phyloP scores from a whole-genome alignment of 2,113 vertebrate species.

The Polyodon spathula region DNA sequence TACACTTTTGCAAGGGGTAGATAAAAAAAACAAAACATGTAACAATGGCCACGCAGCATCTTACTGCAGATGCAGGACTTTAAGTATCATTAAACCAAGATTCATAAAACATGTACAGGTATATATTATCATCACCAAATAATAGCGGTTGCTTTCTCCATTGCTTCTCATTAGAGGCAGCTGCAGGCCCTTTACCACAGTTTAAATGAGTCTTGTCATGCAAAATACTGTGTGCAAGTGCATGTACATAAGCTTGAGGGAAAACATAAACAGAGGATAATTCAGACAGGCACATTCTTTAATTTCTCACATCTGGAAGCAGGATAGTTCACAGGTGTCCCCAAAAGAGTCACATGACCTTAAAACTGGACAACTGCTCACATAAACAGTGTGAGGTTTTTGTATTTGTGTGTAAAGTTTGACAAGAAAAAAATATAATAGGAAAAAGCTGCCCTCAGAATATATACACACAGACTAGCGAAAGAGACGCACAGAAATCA shows the following conservation, averaged over 20 bases:
- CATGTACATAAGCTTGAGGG: constrained; percentile 1
- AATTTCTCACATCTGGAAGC: not conserved
- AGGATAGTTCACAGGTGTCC: not conserved
- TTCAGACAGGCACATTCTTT: not conserved
- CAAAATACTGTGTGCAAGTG: constrained; percentile 9
- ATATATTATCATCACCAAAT: constrained; percentile 46
- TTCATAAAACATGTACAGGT: constrained; percentile 48
- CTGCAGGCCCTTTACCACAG: not conserved
- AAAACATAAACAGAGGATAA: constrained; percentile 2
- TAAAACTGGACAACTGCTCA: not conserved
- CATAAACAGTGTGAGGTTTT: too few species aligned
- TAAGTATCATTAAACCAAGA: constrained; percentile 33
- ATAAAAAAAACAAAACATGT: not conserved
- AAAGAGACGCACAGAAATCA: too few species aligned
- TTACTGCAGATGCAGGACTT: constrained; percentile 31
- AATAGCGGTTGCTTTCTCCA: constrained; percentile 28
- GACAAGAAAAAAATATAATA: too few species aligned
- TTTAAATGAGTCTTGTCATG: constrained; percentile 16
- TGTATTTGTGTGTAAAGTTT: too few species aligned
- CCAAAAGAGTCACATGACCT: not conserved
- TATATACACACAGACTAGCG: too few species aligned
- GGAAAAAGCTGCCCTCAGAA: too few species aligned
- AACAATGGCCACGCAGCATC: not conserved
- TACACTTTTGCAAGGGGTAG: not conserved
- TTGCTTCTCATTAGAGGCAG: constrained; percentile 1